A percentile compares a stretch with the other conserved stretches of the same genome.
phyloP scores from a whole-genome alignment of 2,113 vertebrate species.

The Brienomyrus brachyistius region DNA sequence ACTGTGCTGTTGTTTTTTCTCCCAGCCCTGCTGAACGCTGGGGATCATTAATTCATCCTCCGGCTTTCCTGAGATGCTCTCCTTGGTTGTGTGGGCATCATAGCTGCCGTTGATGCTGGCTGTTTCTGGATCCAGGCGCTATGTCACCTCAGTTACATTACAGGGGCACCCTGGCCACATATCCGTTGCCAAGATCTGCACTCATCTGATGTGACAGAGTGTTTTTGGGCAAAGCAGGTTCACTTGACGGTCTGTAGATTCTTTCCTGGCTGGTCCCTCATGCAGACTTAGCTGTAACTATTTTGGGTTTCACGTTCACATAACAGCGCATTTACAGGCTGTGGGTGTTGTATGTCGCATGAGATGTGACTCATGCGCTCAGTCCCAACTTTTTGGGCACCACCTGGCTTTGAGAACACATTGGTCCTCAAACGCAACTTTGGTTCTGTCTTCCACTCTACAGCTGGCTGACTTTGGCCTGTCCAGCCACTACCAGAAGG shows the following conservation, averaged over 20 bases:
- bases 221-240: background rate
- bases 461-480: constrained; percentile 71
- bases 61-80: background rate
- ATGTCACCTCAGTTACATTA: background rate
- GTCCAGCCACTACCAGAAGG: constrained; percentile 59
- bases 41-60: background rate
- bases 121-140: background rate
- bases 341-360: background rate
- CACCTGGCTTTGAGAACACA: background rate
- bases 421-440: background rate
- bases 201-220: background rate
- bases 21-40: background rate
- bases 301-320: background rate
- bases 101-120: background rate
- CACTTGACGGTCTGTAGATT: background rate
- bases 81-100: background rate
- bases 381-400: background rate
- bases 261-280: background rate
- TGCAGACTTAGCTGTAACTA: background rate
- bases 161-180: background rate
- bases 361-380: background rate
- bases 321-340: background rate
- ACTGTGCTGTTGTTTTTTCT: background rate
- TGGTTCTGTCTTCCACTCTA: constrained; percentile 19
- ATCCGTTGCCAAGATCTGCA: background rate